Base-by-base conservation (phyloP, 2,888 invertebrate genomes). In the Suillia variegata region DNA sequence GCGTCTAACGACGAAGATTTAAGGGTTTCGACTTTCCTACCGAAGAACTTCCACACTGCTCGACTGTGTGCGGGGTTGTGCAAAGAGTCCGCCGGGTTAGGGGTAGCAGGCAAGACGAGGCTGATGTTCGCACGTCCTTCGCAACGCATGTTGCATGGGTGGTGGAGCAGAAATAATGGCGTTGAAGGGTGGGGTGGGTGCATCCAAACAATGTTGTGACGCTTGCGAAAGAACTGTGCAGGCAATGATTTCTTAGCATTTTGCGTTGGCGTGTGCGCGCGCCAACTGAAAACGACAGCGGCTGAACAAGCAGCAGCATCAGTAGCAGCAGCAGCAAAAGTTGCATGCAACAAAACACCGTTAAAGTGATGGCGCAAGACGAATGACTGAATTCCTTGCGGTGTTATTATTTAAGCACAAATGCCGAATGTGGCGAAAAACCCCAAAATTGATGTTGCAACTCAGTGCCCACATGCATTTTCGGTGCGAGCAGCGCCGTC, bases 1-100 rank as follows among this genome's bases (percentile, higher is more conserved):
- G 78, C 74, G 74, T 71, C 74, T 78, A 72, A 69, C 70, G 68
- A 70, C 71, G 71, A 70, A 70, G 71, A 73, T 70, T 72, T 73
- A 72, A 63, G 64, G 62, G 59, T 62, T 64, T 57, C 54, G 56
- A 61, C 24, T 62, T 57, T 33, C 48, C 17, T 31, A 21, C 24
- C 47, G 13, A 45, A 18, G 2, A n/a, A n/a, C n/a, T n/a, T n/a
- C n/a, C n/a, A n/a, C n/a, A n/a, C 13, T 13, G 47, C 20, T 3
- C 31, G 38, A 13, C 49, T 55, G 17, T 47, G 8, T 33, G n/a
- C 47, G 49, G 48, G 13, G 6, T 38, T 38, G 38, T 8, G n/a
- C n/a, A n/a, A n/a, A n/a, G n/a, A n/a, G n/a, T n/a, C n/a, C n/a
- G n/a, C n/a, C n/a, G n/a, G n/a, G n/a, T n/a, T 38, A 38, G 38